Conservation (phyloP, 2,888 invertebrate species). For the Macrosiphum euphorbiae region DNA sequence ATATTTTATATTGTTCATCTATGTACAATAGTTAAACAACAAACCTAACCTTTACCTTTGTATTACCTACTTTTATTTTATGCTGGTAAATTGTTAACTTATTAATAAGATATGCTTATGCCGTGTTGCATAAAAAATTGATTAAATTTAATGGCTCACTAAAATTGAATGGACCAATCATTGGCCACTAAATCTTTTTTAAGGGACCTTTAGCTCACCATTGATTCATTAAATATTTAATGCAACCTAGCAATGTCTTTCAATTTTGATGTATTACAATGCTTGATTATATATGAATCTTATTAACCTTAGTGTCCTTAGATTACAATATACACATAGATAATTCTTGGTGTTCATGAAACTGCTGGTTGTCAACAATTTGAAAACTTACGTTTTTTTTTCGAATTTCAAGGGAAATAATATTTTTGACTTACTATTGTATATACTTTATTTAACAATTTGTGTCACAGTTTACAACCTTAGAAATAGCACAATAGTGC, state of each 20-base stretch:
- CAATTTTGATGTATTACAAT: neutral
- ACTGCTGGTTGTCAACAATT: neutral
- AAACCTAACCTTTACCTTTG: too few species aligned
- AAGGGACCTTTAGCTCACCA: too few species aligned
- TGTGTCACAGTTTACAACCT: too few species aligned
- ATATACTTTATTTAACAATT: too few species aligned
- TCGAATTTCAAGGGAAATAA: too few species aligned
- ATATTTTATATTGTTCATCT: neutral
- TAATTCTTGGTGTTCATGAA: neutral
- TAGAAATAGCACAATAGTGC: neutral
- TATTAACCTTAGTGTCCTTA: neutral
- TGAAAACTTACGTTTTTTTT: neutral
- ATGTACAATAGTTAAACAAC: neutral
- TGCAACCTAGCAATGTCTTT: neutral
- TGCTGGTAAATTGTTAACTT: neutral
- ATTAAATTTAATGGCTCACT: too few species aligned
- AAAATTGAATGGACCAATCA: too few species aligned
- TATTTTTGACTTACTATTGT: too few species aligned
- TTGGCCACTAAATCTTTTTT: too few species aligned
- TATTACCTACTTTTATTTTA: neutral
- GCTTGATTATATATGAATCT: neutral
- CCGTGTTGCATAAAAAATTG: too few species aligned
- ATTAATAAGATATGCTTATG: neutral
- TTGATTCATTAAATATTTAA: neutral
- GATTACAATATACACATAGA: neutral